phyloP scores from a whole-genome alignment of 2,113 vertebrate species.

The Rhynchomys soricoides region DNA sequence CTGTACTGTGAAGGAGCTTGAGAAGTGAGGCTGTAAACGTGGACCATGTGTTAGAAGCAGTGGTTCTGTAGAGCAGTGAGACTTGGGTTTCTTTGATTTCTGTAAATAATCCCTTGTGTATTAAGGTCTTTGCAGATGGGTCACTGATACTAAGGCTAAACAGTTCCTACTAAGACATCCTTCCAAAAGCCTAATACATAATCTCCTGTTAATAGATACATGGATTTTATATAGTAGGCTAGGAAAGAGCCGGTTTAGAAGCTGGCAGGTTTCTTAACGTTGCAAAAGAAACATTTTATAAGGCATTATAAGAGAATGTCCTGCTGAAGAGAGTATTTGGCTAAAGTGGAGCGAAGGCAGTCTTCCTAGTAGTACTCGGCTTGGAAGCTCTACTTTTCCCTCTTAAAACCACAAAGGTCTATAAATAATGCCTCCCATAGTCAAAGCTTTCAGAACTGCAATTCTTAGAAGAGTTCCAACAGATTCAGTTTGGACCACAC shows the following conservation, averaged over 20 bases:
- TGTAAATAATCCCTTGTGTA: not conserved
- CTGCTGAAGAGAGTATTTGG: slow-evolving; percentile 54
- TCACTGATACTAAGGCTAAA: slow-evolving; percentile 33
- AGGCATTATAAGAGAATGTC: slow-evolving; percentile 50
- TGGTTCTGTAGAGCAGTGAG: not conserved
- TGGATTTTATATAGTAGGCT: not conserved
- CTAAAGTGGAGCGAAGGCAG: slow-evolving; percentile 7
- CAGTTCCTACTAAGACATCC: not conserved
- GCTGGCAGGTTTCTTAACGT: not conserved
- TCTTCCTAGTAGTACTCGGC: slow-evolving; percentile 56
- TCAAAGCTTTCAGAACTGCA: slow-evolving; percentile 68
- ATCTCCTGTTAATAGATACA: not conserved
- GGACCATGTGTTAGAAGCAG: not conserved
- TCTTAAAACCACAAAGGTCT: slow-evolving; percentile 65
- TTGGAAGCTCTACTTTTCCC: slow-evolving; percentile 66
- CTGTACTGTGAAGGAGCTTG: not conserved
- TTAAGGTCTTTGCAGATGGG: not conserved
- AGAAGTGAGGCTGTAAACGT: not conserved
- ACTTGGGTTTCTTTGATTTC: not conserved
- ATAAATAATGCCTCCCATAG: slow-evolving; percentile 72
- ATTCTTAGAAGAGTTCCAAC: slow-evolving; percentile 72
- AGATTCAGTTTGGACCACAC: slow-evolving; percentile 63
- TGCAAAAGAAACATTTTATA: slow-evolving; percentile 17
- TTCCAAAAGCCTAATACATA: not conserved
- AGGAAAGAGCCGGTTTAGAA: slow-evolving; percentile 54